Conservation (phyloP, 2,888 invertebrate genomes). For the Tipula helvola region DNA sequence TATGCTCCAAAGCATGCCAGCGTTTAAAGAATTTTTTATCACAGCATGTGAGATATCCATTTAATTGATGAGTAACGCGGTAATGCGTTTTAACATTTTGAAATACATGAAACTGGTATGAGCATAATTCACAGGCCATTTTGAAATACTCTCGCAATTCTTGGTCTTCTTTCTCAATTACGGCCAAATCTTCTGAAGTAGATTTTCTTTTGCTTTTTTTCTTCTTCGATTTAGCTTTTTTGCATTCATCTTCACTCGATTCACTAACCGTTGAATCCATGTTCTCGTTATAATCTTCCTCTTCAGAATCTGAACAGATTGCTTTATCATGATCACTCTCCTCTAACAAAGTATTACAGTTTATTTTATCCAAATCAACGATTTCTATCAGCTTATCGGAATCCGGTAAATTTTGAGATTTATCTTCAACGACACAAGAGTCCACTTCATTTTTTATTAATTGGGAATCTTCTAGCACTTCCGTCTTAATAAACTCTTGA, state of each 20-base stretch:
- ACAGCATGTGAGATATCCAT: constrained; percentile 21
- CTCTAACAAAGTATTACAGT: background rate
- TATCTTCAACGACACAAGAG: background rate
- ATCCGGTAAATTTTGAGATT: background rate
- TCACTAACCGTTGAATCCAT: background rate
- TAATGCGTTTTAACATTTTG: constrained; percentile 18
- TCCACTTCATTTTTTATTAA: background rate
- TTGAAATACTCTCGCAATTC: constrained; percentile 13
- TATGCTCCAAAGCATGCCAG: constrained; percentile 18
- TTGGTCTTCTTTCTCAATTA: background rate
- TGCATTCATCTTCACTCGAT: background rate
- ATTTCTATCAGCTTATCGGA: background rate
- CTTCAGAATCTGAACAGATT: background rate
- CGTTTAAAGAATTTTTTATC: constrained; percentile 18
- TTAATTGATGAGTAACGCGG: constrained; percentile 16
- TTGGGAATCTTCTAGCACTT: background rate
- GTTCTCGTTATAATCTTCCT: background rate
- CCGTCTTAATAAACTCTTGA: background rate
- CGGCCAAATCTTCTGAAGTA: background rate
- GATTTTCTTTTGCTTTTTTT: background rate
- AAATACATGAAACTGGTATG: constrained; percentile 13
- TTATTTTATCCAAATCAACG: background rate
- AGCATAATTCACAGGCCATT: constrained; percentile 19
- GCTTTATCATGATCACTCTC: background rate
- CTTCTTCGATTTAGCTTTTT: background rate